These are phyloP conservation scores for Paracyclopina nana DNA, from an alignment of 1,140 invertebrate genomes.

Conservation along the genomic window DNA sequence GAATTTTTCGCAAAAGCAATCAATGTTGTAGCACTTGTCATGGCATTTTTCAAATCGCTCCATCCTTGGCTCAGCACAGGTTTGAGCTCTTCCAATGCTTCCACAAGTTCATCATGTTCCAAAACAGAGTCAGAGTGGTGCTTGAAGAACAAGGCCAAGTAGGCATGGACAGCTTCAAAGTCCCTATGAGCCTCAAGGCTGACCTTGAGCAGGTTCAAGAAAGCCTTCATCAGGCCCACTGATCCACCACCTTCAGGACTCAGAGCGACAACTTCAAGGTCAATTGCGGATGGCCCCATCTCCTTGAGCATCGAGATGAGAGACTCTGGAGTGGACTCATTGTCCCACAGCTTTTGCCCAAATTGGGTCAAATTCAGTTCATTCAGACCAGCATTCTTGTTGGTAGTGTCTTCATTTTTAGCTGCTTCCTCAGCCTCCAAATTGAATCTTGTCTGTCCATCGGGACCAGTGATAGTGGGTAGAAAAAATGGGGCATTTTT, in stretches of 20 bases:
- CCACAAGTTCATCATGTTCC: background rate
- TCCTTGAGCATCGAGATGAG: background rate
- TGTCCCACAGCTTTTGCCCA: background rate
- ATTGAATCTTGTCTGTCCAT: slow-evolving; percentile 64
- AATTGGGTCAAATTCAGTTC: background rate
- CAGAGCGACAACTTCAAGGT: background rate
- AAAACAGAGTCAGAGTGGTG: background rate
- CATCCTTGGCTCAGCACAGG: background rate
- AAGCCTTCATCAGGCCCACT: background rate
- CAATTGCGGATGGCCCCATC: background rate
- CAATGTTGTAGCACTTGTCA: background rate
- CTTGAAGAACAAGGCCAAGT: background rate
- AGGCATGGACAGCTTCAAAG: background rate
- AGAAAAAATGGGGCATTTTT: slow-evolving; percentile 86
- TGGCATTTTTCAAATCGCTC: background rate
- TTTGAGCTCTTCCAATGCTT: background rate
- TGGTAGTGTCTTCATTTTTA: background rate
- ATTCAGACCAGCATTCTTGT: background rate
- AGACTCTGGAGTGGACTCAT: background rate
- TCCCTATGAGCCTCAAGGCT: background rate
- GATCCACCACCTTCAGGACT: background rate
- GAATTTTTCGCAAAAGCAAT: background rate
- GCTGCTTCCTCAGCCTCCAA: slow-evolving; percentile 28
- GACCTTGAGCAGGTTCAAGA: background rate
- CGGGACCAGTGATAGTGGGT: slow-evolving; percentile 62